These are phyloP conservation scores for Maniola hyperantus DNA, from an alignment of 2,888 invertebrate genomes.

Conservation along the genomic window DNA sequence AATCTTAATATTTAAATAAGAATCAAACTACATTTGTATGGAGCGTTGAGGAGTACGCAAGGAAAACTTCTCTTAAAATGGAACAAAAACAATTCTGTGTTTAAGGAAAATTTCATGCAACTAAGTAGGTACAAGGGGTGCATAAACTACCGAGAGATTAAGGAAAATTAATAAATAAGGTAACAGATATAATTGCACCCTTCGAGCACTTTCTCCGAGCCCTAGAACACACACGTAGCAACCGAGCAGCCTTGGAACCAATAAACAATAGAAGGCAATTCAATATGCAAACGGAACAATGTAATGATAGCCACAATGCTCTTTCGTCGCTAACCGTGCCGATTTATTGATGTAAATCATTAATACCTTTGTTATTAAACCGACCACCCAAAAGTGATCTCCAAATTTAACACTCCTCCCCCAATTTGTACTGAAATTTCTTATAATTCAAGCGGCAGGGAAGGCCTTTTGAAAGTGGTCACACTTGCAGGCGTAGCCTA, in stretches of 20 bases:
- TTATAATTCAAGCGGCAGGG: slow-evolving; percentile 41
- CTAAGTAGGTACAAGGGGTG: slow-evolving; percentile 11
- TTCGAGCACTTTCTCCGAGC: slow-evolving; percentile 32
- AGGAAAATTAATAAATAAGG: not conserved
- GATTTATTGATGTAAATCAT: slow-evolving; percentile 76
- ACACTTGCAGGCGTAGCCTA: slow-evolving; percentile 55
- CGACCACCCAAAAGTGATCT: slow-evolving; percentile 55
- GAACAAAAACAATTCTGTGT: too few species aligned
- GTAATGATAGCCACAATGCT: slow-evolving; percentile 75
- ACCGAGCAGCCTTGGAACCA: slow-evolving; percentile 44
- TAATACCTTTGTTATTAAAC: slow-evolving; percentile 70
- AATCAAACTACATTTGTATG: too few species aligned
- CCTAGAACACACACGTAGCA: slow-evolving; percentile 70
- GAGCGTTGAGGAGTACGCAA: too few species aligned
- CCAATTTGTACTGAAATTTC: slow-evolving; percentile 38
- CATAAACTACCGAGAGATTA: not conserved
- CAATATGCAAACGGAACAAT: slow-evolving; percentile 80
- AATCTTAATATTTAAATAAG: too few species aligned
- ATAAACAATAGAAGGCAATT: slow-evolving; percentile 80
- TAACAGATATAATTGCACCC: slow-evolving; percentile 32
- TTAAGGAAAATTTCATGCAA: not conserved
- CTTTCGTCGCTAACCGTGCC: slow-evolving; percentile 78
- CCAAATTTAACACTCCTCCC: slow-evolving; percentile 45
- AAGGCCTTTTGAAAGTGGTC: slow-evolving; percentile 52
- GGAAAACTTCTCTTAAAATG: too few species aligned